Percentiles rank a stretch among this genome's conserved stretches.
phyloP scores from a whole-genome alignment of 2,113 vertebrate genomes.

The Indri indri region DNA sequence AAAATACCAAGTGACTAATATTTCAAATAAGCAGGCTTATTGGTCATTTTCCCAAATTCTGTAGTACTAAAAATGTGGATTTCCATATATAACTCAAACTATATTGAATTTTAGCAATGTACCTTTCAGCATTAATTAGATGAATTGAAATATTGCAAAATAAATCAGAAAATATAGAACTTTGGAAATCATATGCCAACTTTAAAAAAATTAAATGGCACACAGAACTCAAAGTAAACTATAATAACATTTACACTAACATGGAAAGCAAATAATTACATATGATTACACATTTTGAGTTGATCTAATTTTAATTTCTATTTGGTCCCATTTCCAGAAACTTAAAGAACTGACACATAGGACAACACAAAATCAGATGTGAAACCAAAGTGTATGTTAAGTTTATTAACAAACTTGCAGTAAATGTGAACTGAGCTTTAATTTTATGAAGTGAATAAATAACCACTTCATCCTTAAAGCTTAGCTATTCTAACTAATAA shows the following conservation, averaged over 20 bases:
- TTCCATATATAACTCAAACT: conserved; percentile 4
- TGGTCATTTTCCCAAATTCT: conserved; percentile 19
- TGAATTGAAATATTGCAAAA: background rate
- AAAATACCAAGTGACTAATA: background rate
- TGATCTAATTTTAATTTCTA: conserved; percentile 38
- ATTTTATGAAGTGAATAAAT: conserved; percentile 49
- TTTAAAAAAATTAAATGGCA: background rate
- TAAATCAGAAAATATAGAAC: conserved; percentile 29
- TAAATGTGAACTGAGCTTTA: conserved; percentile 43
- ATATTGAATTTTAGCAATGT: conserved; percentile 24
- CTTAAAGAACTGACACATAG: background rate
- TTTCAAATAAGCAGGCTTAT: background rate
- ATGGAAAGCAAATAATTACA: conserved; percentile 55
- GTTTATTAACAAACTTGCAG: background rate
- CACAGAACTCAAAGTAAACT: conserved; percentile 29
- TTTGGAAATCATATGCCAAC: background rate
- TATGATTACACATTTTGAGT: conserved; percentile 21
- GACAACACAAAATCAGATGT: background rate
- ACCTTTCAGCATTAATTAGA: background rate
- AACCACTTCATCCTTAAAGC: background rate
- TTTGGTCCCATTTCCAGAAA: conserved; percentile 39
- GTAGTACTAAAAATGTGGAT: background rate
- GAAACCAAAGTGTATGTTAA: conserved; percentile 11
- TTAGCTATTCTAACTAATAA: conserved; percentile 38
- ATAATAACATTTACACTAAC: conserved; percentile 29